Conservation (phyloP, 1,140 invertebrate species). For the Bilobella aurantiaca region DNA sequence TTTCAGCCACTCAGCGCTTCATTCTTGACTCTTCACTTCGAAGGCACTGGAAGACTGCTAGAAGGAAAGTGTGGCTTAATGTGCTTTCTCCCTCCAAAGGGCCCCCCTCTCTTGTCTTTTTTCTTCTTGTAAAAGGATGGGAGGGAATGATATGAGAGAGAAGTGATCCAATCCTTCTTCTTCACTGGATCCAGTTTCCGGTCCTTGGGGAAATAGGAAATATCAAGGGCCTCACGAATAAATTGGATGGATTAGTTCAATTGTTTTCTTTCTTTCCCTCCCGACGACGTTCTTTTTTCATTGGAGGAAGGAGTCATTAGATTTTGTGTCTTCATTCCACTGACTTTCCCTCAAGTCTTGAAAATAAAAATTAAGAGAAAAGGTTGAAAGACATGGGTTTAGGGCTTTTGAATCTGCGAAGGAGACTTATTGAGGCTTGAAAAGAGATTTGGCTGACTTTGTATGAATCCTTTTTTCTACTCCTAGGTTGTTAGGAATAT, state of each 20-base stretch:
- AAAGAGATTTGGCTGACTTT: too few relatives aligned
- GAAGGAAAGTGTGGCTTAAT: not conserved
- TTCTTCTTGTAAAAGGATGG: not conserved
- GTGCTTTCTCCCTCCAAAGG: not conserved
- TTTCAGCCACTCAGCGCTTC: too few relatives aligned
- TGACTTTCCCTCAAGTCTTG: too few relatives aligned
- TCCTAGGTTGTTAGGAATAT: not conserved
- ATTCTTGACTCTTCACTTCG: not conserved
- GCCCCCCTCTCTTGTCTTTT: not conserved
- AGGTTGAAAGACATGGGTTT: too few relatives aligned
- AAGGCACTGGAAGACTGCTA: not conserved
- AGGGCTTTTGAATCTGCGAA: too few relatives aligned
- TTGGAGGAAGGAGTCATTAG: not conserved
- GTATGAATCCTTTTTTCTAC: not conserved
- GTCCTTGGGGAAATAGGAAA: not conserved
- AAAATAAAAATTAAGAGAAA: too few relatives aligned
- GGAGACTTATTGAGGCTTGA: too few relatives aligned
- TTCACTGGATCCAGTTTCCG: not conserved
- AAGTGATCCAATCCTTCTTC: constrained; percentile 8
- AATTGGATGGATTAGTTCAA: constrained; percentile 5
- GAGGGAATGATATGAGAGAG: too few relatives aligned
- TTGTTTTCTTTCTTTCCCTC: constrained; percentile 1
- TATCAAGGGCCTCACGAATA: not conserved
- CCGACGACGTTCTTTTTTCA: not conserved
- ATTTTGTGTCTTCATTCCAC: too few relatives aligned